Conservation (phyloP, 2,113 vertebrate genomes). For the Ginglymostoma cirratum region DNA sequence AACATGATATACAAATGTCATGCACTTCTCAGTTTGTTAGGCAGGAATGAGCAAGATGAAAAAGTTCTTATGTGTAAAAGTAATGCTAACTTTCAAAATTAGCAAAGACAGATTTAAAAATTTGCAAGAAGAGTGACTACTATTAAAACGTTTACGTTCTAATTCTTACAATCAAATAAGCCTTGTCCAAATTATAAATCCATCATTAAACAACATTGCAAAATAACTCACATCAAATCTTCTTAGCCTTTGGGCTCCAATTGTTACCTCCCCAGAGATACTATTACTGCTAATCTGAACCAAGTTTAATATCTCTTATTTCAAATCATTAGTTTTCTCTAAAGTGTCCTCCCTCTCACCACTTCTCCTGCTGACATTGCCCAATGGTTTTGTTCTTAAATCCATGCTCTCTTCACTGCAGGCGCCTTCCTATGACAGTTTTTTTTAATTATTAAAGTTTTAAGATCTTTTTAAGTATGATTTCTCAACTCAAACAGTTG, state of each 20-base stretch:
- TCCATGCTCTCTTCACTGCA: not conserved
- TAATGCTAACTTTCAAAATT: not conserved
- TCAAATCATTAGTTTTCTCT: not conserved
- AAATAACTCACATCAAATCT: not conserved
- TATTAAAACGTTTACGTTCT: slow-evolving; percentile 14
- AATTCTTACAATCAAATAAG: not conserved
- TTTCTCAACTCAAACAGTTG: not conserved
- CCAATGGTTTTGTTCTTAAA: not conserved
- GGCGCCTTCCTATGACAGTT: not conserved
- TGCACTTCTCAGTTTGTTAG: not conserved
- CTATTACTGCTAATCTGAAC: not conserved
- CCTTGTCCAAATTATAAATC: not conserved
- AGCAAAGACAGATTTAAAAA: not conserved
- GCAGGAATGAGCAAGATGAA: not conserved
- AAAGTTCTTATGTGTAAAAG: not conserved
- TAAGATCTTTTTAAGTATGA: not conserved
- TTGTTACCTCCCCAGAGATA: not conserved
- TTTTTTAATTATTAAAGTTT: not conserved
- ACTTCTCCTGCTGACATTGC: not conserved
- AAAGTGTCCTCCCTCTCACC: not conserved
- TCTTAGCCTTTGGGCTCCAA: not conserved
- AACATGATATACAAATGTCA: not conserved
- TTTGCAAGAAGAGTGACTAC: not conserved
- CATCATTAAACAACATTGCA: not conserved
- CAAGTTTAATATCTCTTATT: not conserved